Conservation (phyloP, 2,113 vertebrate species). For the Speoplatyrhinus poulsoni region DNA sequence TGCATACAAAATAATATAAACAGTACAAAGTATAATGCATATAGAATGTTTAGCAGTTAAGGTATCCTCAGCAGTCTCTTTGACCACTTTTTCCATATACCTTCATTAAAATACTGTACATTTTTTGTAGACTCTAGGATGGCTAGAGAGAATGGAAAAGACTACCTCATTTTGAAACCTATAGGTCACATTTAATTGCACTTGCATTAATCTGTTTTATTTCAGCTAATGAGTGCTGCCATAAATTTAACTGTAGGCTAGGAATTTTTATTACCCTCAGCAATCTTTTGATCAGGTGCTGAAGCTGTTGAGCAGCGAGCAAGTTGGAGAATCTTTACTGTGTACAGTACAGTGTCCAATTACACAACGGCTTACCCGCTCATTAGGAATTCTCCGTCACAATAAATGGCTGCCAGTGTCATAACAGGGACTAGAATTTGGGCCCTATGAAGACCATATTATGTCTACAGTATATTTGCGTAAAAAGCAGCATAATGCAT, state of each 20-base stretch:
- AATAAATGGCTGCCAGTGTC: conserved; percentile 27
- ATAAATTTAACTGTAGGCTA: conserved; percentile 81
- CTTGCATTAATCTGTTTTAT: conserved; percentile 81
- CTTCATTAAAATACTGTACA: conserved; percentile 42
- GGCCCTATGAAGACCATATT: conserved; percentile 23
- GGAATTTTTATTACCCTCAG: conserved; percentile 80
- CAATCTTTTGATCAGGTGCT: conserved; percentile 81
- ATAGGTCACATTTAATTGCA: conserved; percentile 79
- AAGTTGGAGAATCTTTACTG: conserved; percentile 72
- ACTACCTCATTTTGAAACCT: conserved; percentile 68
- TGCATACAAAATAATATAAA: too few relatives aligned
- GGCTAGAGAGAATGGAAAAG: conserved; percentile 56
- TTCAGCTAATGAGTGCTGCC: conserved; percentile 79
- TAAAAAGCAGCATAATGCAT: too few relatives aligned
- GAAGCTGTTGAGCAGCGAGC: conserved; percentile 58
- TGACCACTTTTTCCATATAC: conserved; percentile 35
- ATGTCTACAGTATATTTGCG: background rate
- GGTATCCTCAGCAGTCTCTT: conserved; percentile 25
- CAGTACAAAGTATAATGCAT: background rate
- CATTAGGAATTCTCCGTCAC: conserved; percentile 72
- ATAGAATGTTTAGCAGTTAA: conserved; percentile 19
- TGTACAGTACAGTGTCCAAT: conserved; percentile 80
- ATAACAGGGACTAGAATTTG: conserved; percentile 18
- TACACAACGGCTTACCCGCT: conserved; percentile 73
- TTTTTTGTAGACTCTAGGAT: conserved; percentile 56